Evolutionary conservation across 2,888 invertebrate species (phyloP).

Genomic region (Erebia ligea): DNA sequence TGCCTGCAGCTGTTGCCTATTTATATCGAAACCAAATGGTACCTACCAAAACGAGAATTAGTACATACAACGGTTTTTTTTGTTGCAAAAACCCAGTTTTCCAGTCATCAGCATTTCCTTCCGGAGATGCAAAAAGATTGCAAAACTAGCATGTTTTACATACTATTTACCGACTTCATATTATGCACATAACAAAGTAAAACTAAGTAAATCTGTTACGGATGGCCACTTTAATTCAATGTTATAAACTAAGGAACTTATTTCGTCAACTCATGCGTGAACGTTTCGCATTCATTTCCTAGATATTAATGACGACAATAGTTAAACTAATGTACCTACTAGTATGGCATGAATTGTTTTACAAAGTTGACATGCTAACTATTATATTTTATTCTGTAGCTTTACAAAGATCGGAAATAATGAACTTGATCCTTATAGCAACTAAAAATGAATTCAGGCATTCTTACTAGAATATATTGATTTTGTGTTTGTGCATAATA

Average conservation of each 20-base stretch:
- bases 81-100: too few relatives aligned
- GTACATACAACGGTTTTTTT: too few relatives aligned
- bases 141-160: not conserved
- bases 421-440: not conserved
- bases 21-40: too few relatives aligned
- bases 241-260: conserved; percentile 34
- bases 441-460: not conserved
- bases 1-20: too few relatives aligned
- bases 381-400: too few relatives aligned
- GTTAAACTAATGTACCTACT: conserved; percentile 29
- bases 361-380: not conserved
- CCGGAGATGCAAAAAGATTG: too few relatives aligned
- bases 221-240: conserved; percentile 19
- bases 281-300: conserved; percentile 35
- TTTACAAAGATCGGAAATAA: not conserved
- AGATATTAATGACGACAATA: conserved; percentile 36
- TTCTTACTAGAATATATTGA: too few relatives aligned
- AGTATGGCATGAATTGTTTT: conserved; percentile 5
- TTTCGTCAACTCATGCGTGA: conserved; percentile 33
- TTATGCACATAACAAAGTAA: not conserved
- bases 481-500: too few relatives aligned
- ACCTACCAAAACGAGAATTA: too few relatives aligned
- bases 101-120: too few relatives aligned
- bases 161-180: not conserved
- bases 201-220: conserved; percentile 10